Base-by-base conservation (phyloP, 1,140 invertebrate species). In the Bombus waltoni region DNA sequence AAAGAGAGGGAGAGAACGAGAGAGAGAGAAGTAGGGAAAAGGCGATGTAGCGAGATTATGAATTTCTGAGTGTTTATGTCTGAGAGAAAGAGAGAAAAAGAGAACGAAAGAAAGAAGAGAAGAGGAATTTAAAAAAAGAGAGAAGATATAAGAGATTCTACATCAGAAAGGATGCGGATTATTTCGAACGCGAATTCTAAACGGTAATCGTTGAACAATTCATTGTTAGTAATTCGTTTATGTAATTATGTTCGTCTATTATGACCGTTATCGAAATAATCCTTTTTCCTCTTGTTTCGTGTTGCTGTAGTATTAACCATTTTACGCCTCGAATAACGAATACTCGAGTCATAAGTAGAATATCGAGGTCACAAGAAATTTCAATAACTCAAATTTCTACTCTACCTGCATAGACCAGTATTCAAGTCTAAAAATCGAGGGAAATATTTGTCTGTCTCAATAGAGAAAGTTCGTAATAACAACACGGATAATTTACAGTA, bases 1-100 rank as follows among this genome's bases (percentile, higher is more conserved):
- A 87, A 76, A 85, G 79, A 65, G 82, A 80, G 86, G 72, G 79
- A 83, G 84, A 89, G 72, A 81, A 80, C 81, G 83, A 85, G 57
- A 77, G 47, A 59, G 25, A 32, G 53, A 79, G 72, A 73, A 86
- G 3, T 62, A 62, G 11, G 59, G 28, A 71, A 28, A 71, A 73
- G 0, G 62, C 35, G 10, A 74, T 57, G 70, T 66, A 78, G 57
- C 32, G 71, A 90, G 87, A 85, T 84, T 83, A 42, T 65, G 76
- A 85, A 66, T 87, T 81, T 79, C 22, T 72, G 83, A 40, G 76
- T 84, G 76, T 79, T 84, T 68, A 84, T 79, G 65, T 15, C 15
- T 78, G 65, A 66, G 18, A 83, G 38, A 86, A 38, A 85, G 15
- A 87, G 28, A 86, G 38, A 59, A 40, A 68, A 53, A 22, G 22